A percentile compares a stretch with the other conserved stretches of the same genome.
Evolutionary conservation across 1,140 invertebrate species (phyloP).

Genomic region (Eubasilissa regina): DNA sequence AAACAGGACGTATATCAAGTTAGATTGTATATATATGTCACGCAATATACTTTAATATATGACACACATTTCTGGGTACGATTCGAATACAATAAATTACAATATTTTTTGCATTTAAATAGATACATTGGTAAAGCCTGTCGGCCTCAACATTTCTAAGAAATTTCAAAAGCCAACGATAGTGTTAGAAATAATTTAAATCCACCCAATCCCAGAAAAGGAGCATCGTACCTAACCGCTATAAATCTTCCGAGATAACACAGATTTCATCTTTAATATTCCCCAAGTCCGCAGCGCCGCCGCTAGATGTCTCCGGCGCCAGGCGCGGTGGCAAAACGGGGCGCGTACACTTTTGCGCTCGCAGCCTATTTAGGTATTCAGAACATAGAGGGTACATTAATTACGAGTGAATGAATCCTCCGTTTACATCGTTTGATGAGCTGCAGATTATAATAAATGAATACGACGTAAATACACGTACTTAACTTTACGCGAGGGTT

Average conservation of each 20-base stretch:
- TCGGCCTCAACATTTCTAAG: too few species aligned
- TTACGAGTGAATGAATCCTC: slow-evolving; percentile 57
- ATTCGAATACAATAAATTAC: too few species aligned
- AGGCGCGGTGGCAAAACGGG: neutral
- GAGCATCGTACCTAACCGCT: neutral
- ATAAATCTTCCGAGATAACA: slow-evolving; percentile 19
- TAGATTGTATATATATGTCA: too few species aligned
- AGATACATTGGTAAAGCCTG: too few species aligned
- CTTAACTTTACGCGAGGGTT: slow-evolving; percentile 23
- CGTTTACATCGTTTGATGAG: slow-evolving; percentile 60
- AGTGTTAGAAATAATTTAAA: slow-evolving; percentile 1
- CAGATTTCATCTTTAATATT: slow-evolving; percentile 11
- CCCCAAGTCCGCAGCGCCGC: neutral
- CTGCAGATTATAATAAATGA: slow-evolving; percentile 60
- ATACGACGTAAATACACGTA: slow-evolving; percentile 49
- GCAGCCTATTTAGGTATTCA: slow-evolving; percentile 44
- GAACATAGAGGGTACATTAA: slow-evolving; percentile 56
- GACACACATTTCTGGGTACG: too few species aligned
- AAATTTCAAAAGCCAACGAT: neutral
- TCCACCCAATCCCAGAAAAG: neutral
- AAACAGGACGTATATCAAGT: too few species aligned
- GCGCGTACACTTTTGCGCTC: neutral
- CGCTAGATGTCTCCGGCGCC: neutral
- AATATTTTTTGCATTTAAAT: too few species aligned
- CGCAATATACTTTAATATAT: too few species aligned